Evolutionary conservation across 1,140 invertebrate species (phyloP).

Genomic region (Drosophila repletoides): DNA sequence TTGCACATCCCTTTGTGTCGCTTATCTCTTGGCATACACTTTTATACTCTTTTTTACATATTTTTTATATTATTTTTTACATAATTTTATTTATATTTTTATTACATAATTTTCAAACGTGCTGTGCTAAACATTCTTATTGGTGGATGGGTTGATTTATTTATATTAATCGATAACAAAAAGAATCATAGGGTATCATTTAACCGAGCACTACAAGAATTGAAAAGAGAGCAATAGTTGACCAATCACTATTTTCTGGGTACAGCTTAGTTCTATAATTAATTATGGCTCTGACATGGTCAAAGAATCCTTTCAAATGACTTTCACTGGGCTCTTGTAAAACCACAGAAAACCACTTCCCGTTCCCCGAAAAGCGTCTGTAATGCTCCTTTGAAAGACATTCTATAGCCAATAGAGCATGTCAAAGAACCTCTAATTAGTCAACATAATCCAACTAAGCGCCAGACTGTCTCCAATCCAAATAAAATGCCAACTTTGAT

Average conservation of each 20-base stretch:
- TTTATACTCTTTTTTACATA: conserved; percentile 21
- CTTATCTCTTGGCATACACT: conserved; percentile 46
- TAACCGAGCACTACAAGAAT: no score
- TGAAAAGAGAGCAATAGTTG: no score
- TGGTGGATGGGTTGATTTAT: no score
- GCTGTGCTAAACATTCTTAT: conserved; percentile 40
- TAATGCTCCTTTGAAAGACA: neutral
- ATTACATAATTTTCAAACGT: conserved; percentile 10
- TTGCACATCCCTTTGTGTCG: conserved; percentile 41
- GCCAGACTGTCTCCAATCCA: conserved; percentile 9
- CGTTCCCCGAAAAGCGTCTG: no score
- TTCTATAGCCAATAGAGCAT: conserved; percentile 48
- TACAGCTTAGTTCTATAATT: conserved; percentile 16
- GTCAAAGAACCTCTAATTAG: conserved; percentile 61
- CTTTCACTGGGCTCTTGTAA: no score
- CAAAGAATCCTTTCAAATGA: neutral
- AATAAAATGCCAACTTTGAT: conserved; percentile 75
- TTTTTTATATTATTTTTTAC: conserved; percentile 18
- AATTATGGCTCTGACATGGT: conserved; percentile 3
- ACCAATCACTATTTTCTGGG: no score
- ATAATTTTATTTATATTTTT: conserved; percentile 30
- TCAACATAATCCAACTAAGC: conserved; percentile 61
- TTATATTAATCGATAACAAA: no score
- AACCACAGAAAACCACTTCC: no score
- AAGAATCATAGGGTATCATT: no score